Evolutionary conservation across 2,888 invertebrate genomes (phyloP), one percentile per base, ranked within the genome.

Genomic region (Pterostichus niger): DNA sequence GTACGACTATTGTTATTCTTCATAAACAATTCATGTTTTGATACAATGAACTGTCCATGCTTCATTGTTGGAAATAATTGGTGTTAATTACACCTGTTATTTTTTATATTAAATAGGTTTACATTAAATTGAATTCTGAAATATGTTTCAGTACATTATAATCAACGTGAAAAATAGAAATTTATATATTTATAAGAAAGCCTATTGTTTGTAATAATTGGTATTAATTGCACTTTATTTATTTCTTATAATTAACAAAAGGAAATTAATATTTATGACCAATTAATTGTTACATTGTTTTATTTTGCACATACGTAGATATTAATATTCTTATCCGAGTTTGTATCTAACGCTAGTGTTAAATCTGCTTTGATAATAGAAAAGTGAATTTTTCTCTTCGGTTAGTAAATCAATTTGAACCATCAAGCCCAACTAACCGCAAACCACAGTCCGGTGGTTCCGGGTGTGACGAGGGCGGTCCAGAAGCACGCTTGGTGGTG

Each of bases 11-110:
- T 49, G 40, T 40, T 40, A 40, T 13, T 13, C 44, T 24, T 71
- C 13, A 15, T 71, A 44, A 71, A 71, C 44, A 71, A 71, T 44
- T 71, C 68, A 44, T 71, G 68, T 71, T 64, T 64, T 40, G 68
- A 17, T 44, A 71, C 44, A 17, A 71, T 71, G 33, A 31, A 64
- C 13, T 64, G 35, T 64, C 64, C 33, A 64, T 64, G 40, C 40
- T 71, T 71, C 64, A 64, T 64, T 71, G 68, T 71, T 71, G 44
- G 44, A 40, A 71, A 71, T 71, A 71, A 71, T 71, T 71, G 68
- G 35, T 64, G 64, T 64, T 64, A 35, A 64, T 64, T 64, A 44
- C 44, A 71, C 44, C 11, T 71, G 68, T 71, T 71, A 71, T 9
- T 40, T 71, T 71, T 71, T 44, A 71, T 71, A 44, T 71, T 71